Evolutionary conservation across 2,888 invertebrate species (phyloP), one percentile per base, ranked within the genome.

Genomic region (Tinea trinotella): DNA sequence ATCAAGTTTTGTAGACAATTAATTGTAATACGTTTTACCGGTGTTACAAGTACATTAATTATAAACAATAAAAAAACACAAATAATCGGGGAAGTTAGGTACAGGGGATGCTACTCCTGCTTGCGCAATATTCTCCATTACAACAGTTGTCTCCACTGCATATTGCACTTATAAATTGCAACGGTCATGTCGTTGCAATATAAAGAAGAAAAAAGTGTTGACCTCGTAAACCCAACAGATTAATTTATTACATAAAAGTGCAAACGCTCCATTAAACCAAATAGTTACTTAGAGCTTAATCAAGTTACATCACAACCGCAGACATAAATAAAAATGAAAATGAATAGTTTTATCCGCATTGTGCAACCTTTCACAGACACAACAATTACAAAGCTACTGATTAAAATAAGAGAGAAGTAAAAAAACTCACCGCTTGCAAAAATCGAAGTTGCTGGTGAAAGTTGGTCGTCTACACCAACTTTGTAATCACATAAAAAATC

Each of bases 351-450:
- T 24, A 50, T 18, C 24, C 15, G 19, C 56, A 68, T 76, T 76
- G 70, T 69, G 71, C 69, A 74, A 74, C 64, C 58, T 56, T 56
- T 22, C 50, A 19, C 49, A 53, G 52, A 20, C 53, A 46, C 13
- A 44, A 70, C 66, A 71, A 75, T 74, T 74, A 74, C 71, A 72
- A 65, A 66, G 69, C 58, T 60, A 63, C 63, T 65, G 68, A 74
- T 76, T 70, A 76, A 78, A 76, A 74, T 67, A 71, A 76, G 68
- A 44, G 40, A 40, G 3, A 40, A 13, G 65, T 64, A 70, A 71
- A 71, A 71, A 68, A 68, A 77, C 84, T 82, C 67, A 83, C 82
- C 81, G 64, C 64, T 80, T 70, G 78, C 77, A 75, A 81, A 76
- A 56, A 81, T 77, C 65, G 59, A 53, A 59, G 57, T 12, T 17